Evolutionary conservation across 2,797 vertebrate genomes (phyloP), one percentile per base, ranked within the genome.

Genomic region (Nyctalus aviator): DNA sequence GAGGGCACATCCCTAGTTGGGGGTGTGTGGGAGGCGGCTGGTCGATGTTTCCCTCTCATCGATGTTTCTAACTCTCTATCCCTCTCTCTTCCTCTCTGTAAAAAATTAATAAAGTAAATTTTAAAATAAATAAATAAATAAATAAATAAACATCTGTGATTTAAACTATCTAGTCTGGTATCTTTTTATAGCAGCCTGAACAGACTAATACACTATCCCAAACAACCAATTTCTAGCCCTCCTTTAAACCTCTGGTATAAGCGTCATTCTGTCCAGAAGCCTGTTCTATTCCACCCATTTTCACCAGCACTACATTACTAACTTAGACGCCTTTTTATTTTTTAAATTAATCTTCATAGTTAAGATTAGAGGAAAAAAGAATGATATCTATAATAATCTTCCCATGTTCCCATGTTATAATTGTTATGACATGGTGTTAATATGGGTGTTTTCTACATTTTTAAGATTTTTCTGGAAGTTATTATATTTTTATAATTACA

Each of bases 401-500:
- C 37, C 1, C 37, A 41, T 41, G 37, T 41, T 41, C 37, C 37
- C 6, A 41, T 41, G 37, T 41, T 41, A 41, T 62, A 75, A 53
- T 53, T 35, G 2, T 62, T 66, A 48, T 5, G 82, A 44, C 8
- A 53, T 57, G 23, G 13, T 37, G 21, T 32, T 11, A 48, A 41
- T 23, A 50, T 59, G 5, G 41, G 5, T 59, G 6, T 55, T 84
- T 85, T n/a, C 1, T 53, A 0, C 8, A 77, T 77, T 89, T 92
- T 17, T 21, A 5, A 41, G 72, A 50, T 73, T 48, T 48, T 55
- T 4, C 21, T 66, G 2, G 69, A 48, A 81, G 0, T 25, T 69
- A 30, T 72, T 77, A 62, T 44, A 32, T 59, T 83, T 57, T 94
- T 12, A 37, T 59, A 89, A 25, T 59, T 91, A 85, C 66, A 75